Evolutionary conservation across 2,888 invertebrate genomes (phyloP), one percentile per base, ranked within the genome.

Genomic region (Xylota segnis): DNA sequence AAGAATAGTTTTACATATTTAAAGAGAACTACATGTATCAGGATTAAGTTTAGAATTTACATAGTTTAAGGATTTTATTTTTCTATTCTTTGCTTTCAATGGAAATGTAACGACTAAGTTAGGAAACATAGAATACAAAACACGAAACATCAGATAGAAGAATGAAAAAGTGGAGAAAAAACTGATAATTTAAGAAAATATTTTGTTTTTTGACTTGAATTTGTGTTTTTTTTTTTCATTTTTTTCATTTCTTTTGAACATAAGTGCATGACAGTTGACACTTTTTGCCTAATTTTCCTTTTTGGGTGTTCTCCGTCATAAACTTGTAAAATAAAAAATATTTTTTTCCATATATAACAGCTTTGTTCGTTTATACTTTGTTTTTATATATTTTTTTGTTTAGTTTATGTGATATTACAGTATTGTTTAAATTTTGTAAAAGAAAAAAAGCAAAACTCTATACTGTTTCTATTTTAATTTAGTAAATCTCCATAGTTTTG

Each of bases 391-490:
- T 68, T 78, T 66, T 59, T 75, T 70, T 9, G 50, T 75, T 75
- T 70, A 12, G 50, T 75, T 70, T 54, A 70, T 84, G 84, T 84
- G 84, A 84, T 84, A 84, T 74, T 70, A 74, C 68, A 78, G 54
- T 72, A 78, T 52, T 78, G 27, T 58, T 83, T 66, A n/a, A 56
- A 77, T 71, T 63, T 63, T 71, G 50, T 37, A 27, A 29, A 34
- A 43, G 68, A 43, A 34, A 47, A n/a, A 65, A 23, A 37, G 18
- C 70, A 37, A 78, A 56, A 61, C 43, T 63, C 45, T 29, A 50
- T 61, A 32, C 32, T 68, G 78, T 84, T 79, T n/a, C n/a, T 63
- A 84, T 75, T 74, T 79, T 83, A 43, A 61, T 61, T 74, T 66
- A 77, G 68, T 34, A 12, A 9, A 61, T 54, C 16, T 58, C 58